Base-by-base conservation (phyloP, 2,797 vertebrate species). In the Poecilia velifera region DNA sequence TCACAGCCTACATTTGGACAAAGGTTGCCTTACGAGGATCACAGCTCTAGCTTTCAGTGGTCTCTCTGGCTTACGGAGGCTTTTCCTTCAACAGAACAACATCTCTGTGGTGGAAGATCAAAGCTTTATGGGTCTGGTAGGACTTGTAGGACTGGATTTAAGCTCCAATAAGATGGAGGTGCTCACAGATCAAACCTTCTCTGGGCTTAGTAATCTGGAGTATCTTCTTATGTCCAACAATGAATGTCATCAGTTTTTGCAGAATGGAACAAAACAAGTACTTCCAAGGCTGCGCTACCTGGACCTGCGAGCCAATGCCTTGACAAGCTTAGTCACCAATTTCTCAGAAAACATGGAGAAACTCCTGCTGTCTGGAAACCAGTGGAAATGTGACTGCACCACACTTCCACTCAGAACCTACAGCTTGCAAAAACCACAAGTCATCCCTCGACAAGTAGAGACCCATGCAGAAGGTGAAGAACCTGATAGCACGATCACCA, bases 1-100 rank as follows among this genome's bases (percentile, higher is more conserved):
- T 75, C 98, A 99, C 91, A 99, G 98, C 85, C 96, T 99, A 51
- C 98, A 99, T 88, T 92, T 99, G 86, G 98, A 98, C 86, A 94
- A 92, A 93, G 96, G 97, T 76, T 99, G 98, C 79, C 92, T 99
- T 1, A 87, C 94, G 74, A 96, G 89, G 87, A 86, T 99, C 84
- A 94, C 89, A 66, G 87, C 88, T 4, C 96, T 94, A 79, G 95
- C 97, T 39, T 99, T 99, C 53, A 88, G 91, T 0, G 96, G 97
- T 78, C 97, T 99, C 1, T 94, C 96, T 2, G 94, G 96, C 86
- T 95, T 99, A 76, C 94, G 97, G 36, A 93, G 98, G 4, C 97
- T 99, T 80, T 99, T 98, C 88, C 90, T 99, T 75, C 97, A 96
- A 80, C 94, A 94, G 90, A 99, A 97, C 14, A 89, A 96, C 86